Evolutionary conservation across 2,113 vertebrate species (phyloP).

Genomic region (Mustela lutreola): DNA sequence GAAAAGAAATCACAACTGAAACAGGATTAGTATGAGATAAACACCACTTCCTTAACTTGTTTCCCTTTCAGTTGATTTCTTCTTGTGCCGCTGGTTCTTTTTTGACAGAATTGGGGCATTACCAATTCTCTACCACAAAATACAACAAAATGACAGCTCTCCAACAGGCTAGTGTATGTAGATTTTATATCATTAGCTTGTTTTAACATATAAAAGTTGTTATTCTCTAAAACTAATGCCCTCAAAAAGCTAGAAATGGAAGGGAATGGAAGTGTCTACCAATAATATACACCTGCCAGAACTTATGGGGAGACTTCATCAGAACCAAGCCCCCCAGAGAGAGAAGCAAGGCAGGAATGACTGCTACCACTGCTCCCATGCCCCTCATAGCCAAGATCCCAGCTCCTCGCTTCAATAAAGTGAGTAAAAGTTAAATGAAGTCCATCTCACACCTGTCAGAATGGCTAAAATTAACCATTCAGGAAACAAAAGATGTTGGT

Average conservation of each 20-base stretch:
- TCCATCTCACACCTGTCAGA: not conserved
- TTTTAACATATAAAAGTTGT: not conserved
- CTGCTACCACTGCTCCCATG: not conserved
- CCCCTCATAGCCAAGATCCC: not conserved
- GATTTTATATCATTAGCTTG: not conserved
- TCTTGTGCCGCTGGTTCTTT: not conserved
- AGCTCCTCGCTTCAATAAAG: not conserved
- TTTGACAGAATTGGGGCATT: conserved; percentile 13
- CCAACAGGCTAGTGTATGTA: not conserved
- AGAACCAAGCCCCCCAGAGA: not conserved
- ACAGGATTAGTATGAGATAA: not conserved
- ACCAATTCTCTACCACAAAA: conserved; percentile 28
- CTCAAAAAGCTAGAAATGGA: not conserved
- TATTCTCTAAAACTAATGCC: not conserved
- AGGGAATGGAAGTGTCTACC: not conserved
- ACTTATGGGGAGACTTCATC: not conserved
- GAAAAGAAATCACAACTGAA: not conserved
- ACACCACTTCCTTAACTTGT: not conserved
- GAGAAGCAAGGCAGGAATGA: not conserved
- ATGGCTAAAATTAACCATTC: not conserved
- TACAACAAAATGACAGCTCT: not conserved
- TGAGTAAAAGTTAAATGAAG: not conserved
- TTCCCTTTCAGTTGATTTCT: not conserved
- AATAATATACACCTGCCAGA: not conserved
- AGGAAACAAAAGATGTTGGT: not conserved